Conservation (phyloP, 2,888 invertebrate genomes). For the Netelia inedita region DNA sequence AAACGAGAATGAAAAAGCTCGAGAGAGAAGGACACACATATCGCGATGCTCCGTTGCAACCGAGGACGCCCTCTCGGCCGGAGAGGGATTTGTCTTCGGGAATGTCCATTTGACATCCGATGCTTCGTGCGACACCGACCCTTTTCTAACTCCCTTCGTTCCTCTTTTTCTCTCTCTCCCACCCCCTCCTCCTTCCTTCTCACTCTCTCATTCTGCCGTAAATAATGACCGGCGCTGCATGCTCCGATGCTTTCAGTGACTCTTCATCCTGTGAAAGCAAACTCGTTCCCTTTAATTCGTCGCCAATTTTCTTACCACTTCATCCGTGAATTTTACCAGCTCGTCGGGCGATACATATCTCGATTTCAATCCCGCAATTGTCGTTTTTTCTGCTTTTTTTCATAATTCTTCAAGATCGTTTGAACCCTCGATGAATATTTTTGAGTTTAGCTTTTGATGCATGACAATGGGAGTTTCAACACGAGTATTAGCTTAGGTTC, state of each 20-base stretch:
- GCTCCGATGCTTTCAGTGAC: conserved; percentile 41
- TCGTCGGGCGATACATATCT: background rate
- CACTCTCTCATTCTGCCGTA: conserved; percentile 53
- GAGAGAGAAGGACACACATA: conserved; percentile 4
- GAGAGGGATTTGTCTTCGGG: conserved; percentile 80
- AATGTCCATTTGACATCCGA: conserved; percentile 80
- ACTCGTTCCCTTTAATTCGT: conserved; percentile 70
- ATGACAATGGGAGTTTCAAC: too few species aligned
- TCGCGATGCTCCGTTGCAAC: conserved; percentile 38
- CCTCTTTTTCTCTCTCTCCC: background rate
- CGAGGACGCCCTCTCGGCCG: conserved; percentile 44
- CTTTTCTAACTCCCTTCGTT: background rate
- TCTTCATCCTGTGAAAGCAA: conserved; percentile 22
- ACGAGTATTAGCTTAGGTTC: too few species aligned
- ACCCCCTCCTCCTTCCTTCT: too few species aligned
- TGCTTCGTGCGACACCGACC: conserved; percentile 76
- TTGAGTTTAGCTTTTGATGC: too few species aligned
- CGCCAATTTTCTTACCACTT: conserved; percentile 69
- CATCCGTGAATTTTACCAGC: conserved; percentile 59
- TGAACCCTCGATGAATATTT: too few species aligned
- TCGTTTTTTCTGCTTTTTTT: background rate
- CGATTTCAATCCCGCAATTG: background rate
- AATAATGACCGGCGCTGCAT: conserved; percentile 70
- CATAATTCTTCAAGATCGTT: background rate
- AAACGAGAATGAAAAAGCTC: conserved; percentile 47